Conservation (phyloP, 2,888 invertebrate species). For the Therioaphis trifolii region DNA sequence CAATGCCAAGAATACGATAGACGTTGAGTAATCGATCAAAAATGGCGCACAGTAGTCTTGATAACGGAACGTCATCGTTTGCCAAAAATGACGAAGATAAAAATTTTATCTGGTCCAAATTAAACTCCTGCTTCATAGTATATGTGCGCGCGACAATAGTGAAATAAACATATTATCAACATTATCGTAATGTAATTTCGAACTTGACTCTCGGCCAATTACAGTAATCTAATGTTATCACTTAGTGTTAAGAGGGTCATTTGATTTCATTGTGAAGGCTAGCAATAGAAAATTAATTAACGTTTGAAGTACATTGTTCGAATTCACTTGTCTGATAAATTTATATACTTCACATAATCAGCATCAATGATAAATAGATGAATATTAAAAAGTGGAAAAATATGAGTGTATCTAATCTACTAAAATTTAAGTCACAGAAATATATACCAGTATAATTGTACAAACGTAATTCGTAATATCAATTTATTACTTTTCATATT, state of each 20-base stretch:
- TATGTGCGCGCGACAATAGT: background rate
- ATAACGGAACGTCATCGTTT: background rate
- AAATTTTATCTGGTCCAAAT: background rate
- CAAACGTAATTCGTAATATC: too few species aligned
- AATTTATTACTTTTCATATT: too few species aligned
- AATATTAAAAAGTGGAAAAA: too few species aligned
- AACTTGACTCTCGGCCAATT: slow-evolving; percentile 13
- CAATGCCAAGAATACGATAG: background rate
- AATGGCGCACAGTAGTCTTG: background rate
- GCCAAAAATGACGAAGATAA: background rate
- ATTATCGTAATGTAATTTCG: background rate
- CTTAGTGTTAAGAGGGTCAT: background rate
- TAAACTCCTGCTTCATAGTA: background rate
- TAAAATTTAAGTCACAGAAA: background rate
- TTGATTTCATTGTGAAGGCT: background rate
- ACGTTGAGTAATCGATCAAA: background rate
- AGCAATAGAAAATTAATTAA: slow-evolving; percentile 4
- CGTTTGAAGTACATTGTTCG: background rate
- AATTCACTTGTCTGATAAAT: background rate
- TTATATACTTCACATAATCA: background rate
- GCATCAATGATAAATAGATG: background rate
- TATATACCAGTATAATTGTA: too few species aligned
- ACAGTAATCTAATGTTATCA: background rate
- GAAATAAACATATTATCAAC: background rate
- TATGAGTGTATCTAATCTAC: background rate